phyloP scores from a whole-genome alignment of 2,113 vertebrate genomes.

The Turdus rufiventris region DNA sequence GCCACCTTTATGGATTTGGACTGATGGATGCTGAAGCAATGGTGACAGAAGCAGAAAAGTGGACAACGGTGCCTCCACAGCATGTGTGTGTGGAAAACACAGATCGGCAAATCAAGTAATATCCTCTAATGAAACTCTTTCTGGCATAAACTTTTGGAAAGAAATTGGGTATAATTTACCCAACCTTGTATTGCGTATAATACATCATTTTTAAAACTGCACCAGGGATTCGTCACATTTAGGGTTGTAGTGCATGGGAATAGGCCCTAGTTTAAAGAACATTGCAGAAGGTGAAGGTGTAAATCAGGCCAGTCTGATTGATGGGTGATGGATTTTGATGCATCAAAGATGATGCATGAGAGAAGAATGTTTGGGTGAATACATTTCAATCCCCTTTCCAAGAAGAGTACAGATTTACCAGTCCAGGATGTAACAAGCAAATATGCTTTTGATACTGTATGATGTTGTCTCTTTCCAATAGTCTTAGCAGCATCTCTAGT shows the following conservation, averaged over 20 bases:
- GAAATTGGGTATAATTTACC: conserved; percentile 16
- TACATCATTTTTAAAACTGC: background rate
- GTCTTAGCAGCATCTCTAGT: background rate
- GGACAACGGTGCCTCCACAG: conserved; percentile 92
- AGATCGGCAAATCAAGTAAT: conserved; percentile 95
- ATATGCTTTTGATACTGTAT: background rate
- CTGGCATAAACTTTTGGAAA: background rate
- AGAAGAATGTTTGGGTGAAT: background rate
- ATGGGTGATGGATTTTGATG: background rate
- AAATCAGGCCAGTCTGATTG: background rate
- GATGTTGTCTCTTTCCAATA: background rate
- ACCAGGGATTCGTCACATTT: background rate
- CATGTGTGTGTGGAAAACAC: conserved; percentile 95
- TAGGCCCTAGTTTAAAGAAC: background rate
- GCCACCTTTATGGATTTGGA: conserved; percentile 96
- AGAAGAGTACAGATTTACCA: background rate
- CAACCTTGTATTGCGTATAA: background rate
- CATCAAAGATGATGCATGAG: background rate
- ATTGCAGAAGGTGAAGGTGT: background rate
- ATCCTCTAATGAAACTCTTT: background rate
- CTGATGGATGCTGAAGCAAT: conserved; percentile 99
- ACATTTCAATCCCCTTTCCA: background rate
- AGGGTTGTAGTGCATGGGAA: background rate
- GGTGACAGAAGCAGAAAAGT: conserved; percentile 95
- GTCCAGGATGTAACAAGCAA: background rate